Base-by-base conservation (phyloP, 53 echinoderm and acorn worm species). In the Crossaster papposus region DNA sequence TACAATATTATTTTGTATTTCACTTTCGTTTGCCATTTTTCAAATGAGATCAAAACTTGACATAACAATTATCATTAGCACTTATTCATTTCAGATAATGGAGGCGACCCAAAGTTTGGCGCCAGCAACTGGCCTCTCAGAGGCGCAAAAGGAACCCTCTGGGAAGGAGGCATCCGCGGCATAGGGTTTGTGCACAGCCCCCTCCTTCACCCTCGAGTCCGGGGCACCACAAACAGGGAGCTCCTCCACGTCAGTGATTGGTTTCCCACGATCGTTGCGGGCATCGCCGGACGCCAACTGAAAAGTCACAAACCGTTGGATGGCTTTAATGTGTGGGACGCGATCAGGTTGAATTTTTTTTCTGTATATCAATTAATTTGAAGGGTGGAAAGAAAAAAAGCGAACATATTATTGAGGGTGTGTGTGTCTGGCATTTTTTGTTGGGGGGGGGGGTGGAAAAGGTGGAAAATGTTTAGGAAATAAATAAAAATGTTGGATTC, bases 211-310 rank as follows among this genome's bases (percentile, higher is more conserved):
- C 33, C 78, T 28, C 24, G 77, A 1, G 37, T 93, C 0, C 72
- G 89, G 31, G 95, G 95, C 0, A 83, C 93, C 8, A 80, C 82
- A 36, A 92, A 89, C 81, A 22, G 77, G 1, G 85, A 92, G 37
- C 68, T 96, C 32, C 92, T 96, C 44, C 96, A 96, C 65, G 91
- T 95, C 38, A 95, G 93, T 65, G 96, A 96, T 65, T 96, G 96
- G 96, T 91, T 96, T 64, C 96, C 96, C 12, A 96, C 95, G n/a
- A 70, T 96, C 23, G 91, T 96, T 20, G 34, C 90, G 50, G 96
- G 96, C 3, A 52, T 95, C 64, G 93, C 96, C 9, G 95, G 95
- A 14, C 93, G 93, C 33, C 78, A 73, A 37, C 53, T 94, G 22
- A 54, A 85, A 1, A 72, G 89, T 4, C 64, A 54, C 51, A 94